phyloP scores from a whole-genome alignment of 2,797 vertebrate species.

The Rhodeus uyekii region DNA sequence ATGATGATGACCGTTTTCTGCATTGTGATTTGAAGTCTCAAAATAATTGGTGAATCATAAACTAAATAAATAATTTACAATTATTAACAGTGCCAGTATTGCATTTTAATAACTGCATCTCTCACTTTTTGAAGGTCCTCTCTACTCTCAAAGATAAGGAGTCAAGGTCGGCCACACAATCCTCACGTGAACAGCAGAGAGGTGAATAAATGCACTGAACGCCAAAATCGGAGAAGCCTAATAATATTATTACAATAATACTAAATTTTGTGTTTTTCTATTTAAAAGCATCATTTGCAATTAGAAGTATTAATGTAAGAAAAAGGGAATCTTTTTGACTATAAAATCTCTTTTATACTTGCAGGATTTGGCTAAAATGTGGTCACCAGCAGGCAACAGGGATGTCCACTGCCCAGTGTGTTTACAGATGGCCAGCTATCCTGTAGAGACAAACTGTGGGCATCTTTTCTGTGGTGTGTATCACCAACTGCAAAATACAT shows the following conservation, averaged over 20 bases:
- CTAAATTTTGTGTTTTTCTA: neutral
- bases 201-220: slow-evolving; percentile 27
- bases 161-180: slow-evolving; percentile 51
- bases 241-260: neutral
- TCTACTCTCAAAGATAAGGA: slow-evolving; percentile 46
- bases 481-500: neutral
- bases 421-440: slow-evolving; percentile 77
- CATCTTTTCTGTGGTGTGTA: slow-evolving; percentile 85
- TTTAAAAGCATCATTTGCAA: neutral
- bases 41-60: neutral
- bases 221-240: slow-evolving; percentile 5
- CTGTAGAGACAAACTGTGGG: slow-evolving; percentile 85
- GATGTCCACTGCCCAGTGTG: slow-evolving; percentile 83
- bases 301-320: no score
- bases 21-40: neutral
- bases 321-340: no score
- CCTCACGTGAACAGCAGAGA: slow-evolving; percentile 56
- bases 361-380: slow-evolving; percentile 63
- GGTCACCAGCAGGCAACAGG: slow-evolving; percentile 60
- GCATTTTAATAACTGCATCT: neutral
- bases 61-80: no score
- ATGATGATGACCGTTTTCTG: neutral
- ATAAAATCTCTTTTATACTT: neutral
- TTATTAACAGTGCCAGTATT: no score
- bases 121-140: slow-evolving; percentile 55